Evolutionary conservation across 2,888 invertebrate genomes (phyloP).

Genomic region (Scaptomyza tumidula): DNA sequence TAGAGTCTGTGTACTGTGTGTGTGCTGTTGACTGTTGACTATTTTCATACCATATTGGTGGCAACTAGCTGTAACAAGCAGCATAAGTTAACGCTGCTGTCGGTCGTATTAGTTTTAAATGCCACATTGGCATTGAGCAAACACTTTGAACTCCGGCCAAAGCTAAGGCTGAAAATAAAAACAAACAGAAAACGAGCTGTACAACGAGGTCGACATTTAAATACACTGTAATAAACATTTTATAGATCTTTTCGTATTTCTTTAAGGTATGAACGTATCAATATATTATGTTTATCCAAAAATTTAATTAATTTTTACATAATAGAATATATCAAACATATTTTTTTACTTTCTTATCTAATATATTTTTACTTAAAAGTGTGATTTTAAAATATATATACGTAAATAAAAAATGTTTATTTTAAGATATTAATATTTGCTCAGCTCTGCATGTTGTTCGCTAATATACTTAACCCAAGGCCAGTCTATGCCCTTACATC

Average conservation of each 20-base stretch:
- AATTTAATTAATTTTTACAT: no score
- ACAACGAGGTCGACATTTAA: constrained; percentile 4
- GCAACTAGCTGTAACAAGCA: constrained; percentile 58
- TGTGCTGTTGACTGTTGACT: constrained; percentile 42
- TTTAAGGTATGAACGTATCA: no score
- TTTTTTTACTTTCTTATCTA: no score
- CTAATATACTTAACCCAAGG: not conserved
- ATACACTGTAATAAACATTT: constrained; percentile 17
- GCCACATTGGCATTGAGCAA: constrained; percentile 77
- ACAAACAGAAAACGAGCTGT: not conserved
- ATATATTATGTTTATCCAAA: no score
- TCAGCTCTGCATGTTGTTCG: no score
- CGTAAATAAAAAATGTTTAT: no score
- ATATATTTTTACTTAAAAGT: no score
- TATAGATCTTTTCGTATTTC: no score
- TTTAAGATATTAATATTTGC: no score
- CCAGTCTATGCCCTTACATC: constrained; percentile 18
- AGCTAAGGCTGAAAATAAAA: constrained; percentile 27
- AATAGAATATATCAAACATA: no score
- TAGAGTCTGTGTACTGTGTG: constrained; percentile 22
- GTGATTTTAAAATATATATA: no score
- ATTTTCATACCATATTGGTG: constrained; percentile 75
- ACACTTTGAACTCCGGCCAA: constrained; percentile 53
- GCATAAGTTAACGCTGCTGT: constrained; percentile 45
- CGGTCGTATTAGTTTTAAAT: constrained; percentile 73